Base-by-base conservation (phyloP, 2,113 vertebrate species). In the Centropus bengalensis region DNA sequence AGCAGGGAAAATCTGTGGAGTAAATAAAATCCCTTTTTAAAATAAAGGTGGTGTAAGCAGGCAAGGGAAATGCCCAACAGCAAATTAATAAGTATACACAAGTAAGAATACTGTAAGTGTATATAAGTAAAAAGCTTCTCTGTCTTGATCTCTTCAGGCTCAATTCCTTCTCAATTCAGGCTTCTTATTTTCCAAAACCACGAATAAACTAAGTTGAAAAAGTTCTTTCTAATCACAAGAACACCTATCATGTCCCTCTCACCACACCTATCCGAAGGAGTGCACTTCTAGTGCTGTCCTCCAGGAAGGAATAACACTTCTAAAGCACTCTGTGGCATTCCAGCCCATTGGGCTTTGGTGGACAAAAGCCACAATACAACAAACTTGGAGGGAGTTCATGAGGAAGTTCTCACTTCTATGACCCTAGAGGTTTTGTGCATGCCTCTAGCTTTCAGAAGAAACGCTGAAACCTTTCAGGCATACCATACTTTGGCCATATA, bases 151-250 rank as follows among this genome's bases (percentile, higher is more conserved):
- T 9, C 36, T 36, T 36, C 36, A 36, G 36, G 36, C 36, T 36
- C 36, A 36, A 36, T 36, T 36, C 36, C 36, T 36, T 36, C 36
- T 36, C 36, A 36, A 36, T 91, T 62, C 28, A 55, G 54, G 30
- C 36, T 85, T 94, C 77, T 33, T 28, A 20, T 84, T 93, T 91
- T 93, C 90, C 74, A 58, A 93, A 96, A 38, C 59, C 15, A 68
- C 94, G 81, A 96, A 84, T 86, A 92, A 93, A 16, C 0, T 69
- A 71, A 68, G 56, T 95, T 96, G 95, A 49, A 93, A 93, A 91
- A 96, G 84, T 82, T 86, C 60, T 88, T 95, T 91, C 71, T 91
- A 93, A 95, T 86, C 82, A 70, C 49, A 79, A 33, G 82, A 88
- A 87, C 6, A 9, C 11, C n/a, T 64, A 42, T 45, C 40, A 28